phyloP scores from a whole-genome alignment of 1,140 invertebrate genomes.

The Drosophila dunni region DNA sequence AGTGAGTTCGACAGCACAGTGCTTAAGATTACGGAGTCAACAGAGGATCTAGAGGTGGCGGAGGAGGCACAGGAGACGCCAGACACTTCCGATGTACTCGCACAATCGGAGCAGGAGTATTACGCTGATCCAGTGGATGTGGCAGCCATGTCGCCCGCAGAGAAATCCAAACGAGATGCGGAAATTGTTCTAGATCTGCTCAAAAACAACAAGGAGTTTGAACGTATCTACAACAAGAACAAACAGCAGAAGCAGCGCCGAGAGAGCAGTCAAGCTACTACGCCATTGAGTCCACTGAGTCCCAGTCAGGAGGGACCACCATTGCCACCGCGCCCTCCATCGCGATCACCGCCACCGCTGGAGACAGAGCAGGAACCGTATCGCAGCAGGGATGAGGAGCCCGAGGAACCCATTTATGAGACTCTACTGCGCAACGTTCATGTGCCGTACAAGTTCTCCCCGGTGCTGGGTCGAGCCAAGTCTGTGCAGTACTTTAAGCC shows the following conservation, averaged over 20 bases:
- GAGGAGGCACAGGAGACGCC: conserved; percentile 33
- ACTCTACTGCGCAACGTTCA: conserved; percentile 81
- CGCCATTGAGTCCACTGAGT: conserved; percentile 36
- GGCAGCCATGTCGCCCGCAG: conserved; percentile 47
- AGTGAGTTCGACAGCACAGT: conserved; percentile 85
- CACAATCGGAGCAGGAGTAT: conserved; percentile 34
- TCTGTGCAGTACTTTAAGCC: conserved; percentile 68
- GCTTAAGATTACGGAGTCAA: conserved; percentile 87
- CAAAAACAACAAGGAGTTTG: conserved; percentile 93
- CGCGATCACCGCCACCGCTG: conserved; percentile 73
- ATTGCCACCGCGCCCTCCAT: conserved; percentile 64
- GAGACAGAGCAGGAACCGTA: conserved; percentile 55
- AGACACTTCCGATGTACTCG: conserved; percentile 13
- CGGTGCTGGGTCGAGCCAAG: conserved; percentile 70
- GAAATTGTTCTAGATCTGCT: conserved; percentile 92
- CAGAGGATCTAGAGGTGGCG: conserved; percentile 85
- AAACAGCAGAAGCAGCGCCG: conserved; percentile 87
- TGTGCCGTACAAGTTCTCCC: conserved; percentile 84
- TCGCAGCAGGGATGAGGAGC: conserved; percentile 17
- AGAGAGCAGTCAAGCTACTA: conserved; percentile 50
- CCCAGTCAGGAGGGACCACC: conserved; percentile 45
- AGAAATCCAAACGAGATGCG: conserved; percentile 74
- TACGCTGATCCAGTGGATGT: conserved; percentile 52
- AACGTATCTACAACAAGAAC: conserved; percentile 88
- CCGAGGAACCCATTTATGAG: conserved; percentile 81